Evolutionary conservation across 2,888 invertebrate species (phyloP).

Genomic region (Philonicus albiceps): DNA sequence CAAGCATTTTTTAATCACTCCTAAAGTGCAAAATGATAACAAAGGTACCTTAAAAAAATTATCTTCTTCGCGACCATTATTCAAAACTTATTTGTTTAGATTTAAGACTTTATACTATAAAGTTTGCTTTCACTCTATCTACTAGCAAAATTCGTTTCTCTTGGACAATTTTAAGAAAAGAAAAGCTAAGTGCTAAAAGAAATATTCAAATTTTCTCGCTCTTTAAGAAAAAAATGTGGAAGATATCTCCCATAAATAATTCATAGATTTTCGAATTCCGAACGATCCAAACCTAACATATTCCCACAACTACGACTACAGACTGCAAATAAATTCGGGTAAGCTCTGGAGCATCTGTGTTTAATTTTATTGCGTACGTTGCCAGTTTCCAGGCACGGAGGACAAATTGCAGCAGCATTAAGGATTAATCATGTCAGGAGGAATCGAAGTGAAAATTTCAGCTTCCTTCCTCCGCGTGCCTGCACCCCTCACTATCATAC

Average conservation of each 20-base stretch:
- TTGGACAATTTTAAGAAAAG: neutral
- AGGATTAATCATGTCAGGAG: neutral
- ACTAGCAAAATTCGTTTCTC: too few species aligned
- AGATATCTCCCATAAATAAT: neutral
- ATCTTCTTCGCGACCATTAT: too few species aligned
- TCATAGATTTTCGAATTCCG: neutral
- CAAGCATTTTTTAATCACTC: too few species aligned
- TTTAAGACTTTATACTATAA: too few species aligned
- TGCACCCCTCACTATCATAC: neutral
- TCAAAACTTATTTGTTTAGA: too few species aligned
- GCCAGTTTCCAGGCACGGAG: neutral
- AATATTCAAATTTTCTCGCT: neutral
- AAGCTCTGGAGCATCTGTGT: neutral
- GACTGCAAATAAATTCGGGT: neutral
- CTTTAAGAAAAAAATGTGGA: neutral
- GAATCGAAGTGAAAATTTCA: neutral
- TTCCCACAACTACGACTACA: neutral
- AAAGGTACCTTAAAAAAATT: too few species aligned
- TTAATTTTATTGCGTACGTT: neutral
- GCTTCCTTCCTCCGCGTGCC: neutral
- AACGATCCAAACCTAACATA: neutral
- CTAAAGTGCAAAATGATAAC: too few species aligned
- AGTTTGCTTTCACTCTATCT: too few species aligned
- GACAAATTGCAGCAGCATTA: conserved; percentile 2
- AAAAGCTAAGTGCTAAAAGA: neutral